A percentile compares a stretch with the other conserved stretches of the same genome.
phyloP scores from a whole-genome alignment of 2,797 vertebrate genomes.

The Eutrigla gurnardus region DNA sequence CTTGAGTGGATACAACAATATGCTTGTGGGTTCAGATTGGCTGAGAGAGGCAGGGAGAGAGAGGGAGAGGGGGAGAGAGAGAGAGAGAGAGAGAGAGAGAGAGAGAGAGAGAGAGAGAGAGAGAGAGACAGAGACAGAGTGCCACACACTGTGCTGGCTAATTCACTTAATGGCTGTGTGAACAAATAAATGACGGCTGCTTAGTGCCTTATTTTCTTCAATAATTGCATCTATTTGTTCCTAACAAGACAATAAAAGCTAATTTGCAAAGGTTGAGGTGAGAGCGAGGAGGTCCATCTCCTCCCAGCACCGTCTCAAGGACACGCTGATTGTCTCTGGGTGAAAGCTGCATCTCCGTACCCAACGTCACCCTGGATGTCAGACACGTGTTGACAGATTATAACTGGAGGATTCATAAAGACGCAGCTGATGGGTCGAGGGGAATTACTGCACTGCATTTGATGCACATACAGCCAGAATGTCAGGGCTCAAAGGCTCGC shows the following conservation, averaged over 20 bases:
- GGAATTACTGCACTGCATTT: constrained; percentile 56
- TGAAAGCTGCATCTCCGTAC: constrained; percentile 62
- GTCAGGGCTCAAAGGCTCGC: constrained; percentile 59
- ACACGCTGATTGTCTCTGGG: constrained; percentile 67
- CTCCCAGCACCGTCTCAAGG: constrained; percentile 62
- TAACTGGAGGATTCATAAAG: constrained; percentile 72
- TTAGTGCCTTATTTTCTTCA: constrained; percentile 49
- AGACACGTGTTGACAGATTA: constrained; percentile 73
- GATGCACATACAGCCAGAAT: constrained; percentile 62
- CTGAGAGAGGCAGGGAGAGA: background rate
- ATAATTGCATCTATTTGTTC: constrained; percentile 67
- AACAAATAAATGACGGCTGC: constrained; percentile 59
- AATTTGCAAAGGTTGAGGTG: constrained; percentile 64
- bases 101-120: constrained; percentile 11
- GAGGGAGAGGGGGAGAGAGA: background rate
- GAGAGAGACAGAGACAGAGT: constrained; percentile 35
- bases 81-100: background rate
- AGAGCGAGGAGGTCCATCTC: constrained; percentile 40
- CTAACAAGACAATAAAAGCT: constrained; percentile 66
- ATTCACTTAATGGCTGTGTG: constrained; percentile 52
- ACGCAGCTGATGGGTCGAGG: constrained; percentile 63
- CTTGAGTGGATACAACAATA: background rate
- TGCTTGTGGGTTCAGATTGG: background rate
- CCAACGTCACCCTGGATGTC: constrained; percentile 61
- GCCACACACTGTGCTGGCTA: constrained; percentile 46